Conservation (phyloP, 1,140 invertebrate species). For the Ceratina australensis region DNA sequence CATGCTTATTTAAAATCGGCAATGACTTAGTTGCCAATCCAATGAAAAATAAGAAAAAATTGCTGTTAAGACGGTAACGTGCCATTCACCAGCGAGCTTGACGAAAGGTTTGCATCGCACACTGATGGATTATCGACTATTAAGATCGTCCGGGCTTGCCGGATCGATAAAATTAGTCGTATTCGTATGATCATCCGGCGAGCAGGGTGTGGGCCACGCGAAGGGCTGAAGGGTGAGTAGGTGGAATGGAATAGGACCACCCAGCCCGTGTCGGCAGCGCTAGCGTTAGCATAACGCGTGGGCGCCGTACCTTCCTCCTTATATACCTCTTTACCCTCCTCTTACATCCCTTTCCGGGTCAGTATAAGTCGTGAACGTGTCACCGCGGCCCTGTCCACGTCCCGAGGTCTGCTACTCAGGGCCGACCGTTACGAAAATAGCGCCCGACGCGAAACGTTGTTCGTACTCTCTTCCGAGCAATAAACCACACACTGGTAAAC, state of each 20-base stretch:
- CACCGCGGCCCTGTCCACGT: slow-evolving; percentile 44
- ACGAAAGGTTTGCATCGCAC: neutral
- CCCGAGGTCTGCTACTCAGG: slow-evolving; percentile 24
- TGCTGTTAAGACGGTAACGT: too few species aligned
- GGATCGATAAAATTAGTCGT: slow-evolving; percentile 62
- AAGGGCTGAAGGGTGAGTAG: slow-evolving; percentile 75
- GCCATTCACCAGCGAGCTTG: neutral
- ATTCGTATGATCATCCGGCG: slow-evolving; percentile 56
- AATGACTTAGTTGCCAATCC: too few species aligned
- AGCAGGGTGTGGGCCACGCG: slow-evolving; percentile 64
- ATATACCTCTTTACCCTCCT: slow-evolving; percentile 67
- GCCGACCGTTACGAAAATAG: slow-evolving; percentile 48
- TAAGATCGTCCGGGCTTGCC: slow-evolving; percentile 41
- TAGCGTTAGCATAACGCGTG: slow-evolving; percentile 78
- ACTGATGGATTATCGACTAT: slow-evolving; percentile 51
- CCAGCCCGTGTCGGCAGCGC: slow-evolving; percentile 77
- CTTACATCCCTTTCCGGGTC: slow-evolving; percentile 53
- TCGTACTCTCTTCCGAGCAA: slow-evolving; percentile 20
- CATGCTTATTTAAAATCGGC: too few species aligned
- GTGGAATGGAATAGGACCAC: slow-evolving; percentile 76
- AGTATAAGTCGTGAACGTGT: slow-evolving; percentile 49
- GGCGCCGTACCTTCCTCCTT: slow-evolving; percentile 76
- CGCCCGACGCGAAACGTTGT: slow-evolving; percentile 17
- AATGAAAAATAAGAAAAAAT: too few species aligned
- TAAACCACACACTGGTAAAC: slow-evolving; percentile 23